Conservation (phyloP, 1,140 invertebrate genomes). For the Drosophila melanica region DNA sequence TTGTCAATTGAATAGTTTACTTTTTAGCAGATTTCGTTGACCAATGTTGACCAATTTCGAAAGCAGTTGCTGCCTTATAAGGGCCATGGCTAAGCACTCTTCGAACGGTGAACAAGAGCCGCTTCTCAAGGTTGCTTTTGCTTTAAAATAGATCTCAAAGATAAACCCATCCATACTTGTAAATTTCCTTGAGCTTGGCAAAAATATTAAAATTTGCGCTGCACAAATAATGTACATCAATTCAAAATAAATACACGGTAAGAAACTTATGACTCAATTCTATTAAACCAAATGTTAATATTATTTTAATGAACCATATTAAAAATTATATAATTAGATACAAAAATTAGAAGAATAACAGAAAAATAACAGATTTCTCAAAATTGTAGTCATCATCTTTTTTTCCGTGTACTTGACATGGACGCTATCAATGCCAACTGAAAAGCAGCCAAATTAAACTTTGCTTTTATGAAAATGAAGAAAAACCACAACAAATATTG, state of each 20-base stretch:
- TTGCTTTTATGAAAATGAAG: conserved; percentile 70
- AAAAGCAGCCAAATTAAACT: conserved; percentile 20
- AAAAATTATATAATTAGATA: too few species aligned
- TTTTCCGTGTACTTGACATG: background rate
- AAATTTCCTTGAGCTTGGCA: background rate
- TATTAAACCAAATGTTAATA: too few species aligned
- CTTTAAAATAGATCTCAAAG: conserved; percentile 2
- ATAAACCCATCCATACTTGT: background rate
- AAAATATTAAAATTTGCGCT: conserved; percentile 4
- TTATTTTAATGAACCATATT: too few species aligned
- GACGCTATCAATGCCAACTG: conserved; percentile 31
- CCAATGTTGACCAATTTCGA: conserved; percentile 45
- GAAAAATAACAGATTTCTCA: too few species aligned
- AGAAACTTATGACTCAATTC: background rate
- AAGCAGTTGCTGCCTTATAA: conserved; percentile 59
- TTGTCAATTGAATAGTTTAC: conserved; percentile 17
- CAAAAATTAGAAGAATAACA: too few species aligned
- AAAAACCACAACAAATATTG: conserved; percentile 51
- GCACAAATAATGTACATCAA: conserved; percentile 16
- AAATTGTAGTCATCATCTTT: background rate
- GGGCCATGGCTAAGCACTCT: conserved; percentile 45
- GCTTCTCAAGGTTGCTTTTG: conserved; percentile 23
- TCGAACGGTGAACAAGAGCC: background rate
- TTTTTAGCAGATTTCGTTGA: conserved; percentile 29
- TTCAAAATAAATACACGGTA: background rate